Percentiles rank a stretch among this genome's conserved stretches.
Conservation (phyloP, 2,113 vertebrate genomes). For the Mirza zaza region DNA sequence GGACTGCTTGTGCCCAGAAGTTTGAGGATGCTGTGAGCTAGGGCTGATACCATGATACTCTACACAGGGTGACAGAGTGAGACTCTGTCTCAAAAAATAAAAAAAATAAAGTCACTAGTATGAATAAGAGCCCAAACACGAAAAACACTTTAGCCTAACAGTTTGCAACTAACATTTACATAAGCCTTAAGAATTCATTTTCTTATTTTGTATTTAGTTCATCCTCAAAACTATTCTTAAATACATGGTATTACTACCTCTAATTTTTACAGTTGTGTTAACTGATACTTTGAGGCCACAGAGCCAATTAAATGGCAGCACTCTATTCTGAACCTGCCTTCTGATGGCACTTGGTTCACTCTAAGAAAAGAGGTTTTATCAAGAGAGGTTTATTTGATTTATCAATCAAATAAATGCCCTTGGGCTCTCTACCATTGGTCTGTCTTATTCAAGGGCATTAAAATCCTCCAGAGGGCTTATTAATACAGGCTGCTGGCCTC, state of each 20-base stretch:
- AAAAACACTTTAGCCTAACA: not conserved
- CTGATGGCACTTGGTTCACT: not conserved
- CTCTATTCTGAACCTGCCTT: not conserved
- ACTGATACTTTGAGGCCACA: not conserved
- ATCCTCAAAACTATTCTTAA: not conserved
- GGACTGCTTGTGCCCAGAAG: too few species aligned
- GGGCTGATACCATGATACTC: too few species aligned
- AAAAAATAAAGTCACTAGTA: too few species aligned
- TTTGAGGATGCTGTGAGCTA: too few species aligned
- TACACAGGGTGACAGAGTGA: too few species aligned
- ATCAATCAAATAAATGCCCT: not conserved
- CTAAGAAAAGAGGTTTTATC: not conserved
- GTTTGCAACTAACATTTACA: not conserved
- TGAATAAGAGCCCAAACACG: not conserved
- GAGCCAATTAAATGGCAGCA: not conserved
- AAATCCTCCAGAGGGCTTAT: not conserved
- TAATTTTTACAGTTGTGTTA: not conserved
- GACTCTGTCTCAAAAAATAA: too few species aligned
- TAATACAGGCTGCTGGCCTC: not conserved
- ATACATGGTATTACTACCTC: not conserved
- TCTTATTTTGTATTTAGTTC: not conserved
- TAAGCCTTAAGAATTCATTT: not conserved
- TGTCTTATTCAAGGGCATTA: not conserved
- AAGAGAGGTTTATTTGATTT: not conserved
- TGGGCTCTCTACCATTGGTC: not conserved